Percentiles rank a stretch among this genome's conserved stretches.
These are phyloP conservation scores for Danaus plexippus DNA, from an alignment of 1,140 invertebrate genomes.

Conservation along the genomic window DNA sequence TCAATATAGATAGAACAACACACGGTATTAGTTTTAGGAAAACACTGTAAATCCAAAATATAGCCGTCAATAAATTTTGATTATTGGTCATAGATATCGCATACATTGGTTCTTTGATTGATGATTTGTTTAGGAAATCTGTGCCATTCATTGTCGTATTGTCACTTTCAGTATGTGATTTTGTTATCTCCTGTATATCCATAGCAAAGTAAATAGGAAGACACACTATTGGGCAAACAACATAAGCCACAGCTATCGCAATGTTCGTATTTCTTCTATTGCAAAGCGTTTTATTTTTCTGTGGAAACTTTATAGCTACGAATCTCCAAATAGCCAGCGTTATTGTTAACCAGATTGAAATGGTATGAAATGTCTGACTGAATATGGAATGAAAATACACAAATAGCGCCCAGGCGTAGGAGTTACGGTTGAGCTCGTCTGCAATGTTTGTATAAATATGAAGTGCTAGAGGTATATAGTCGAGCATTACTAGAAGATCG, in stretches of 20 bases:
- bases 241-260: conserved; percentile 85
- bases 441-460: conserved; percentile 81
- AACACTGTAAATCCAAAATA: conserved; percentile 69
- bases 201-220: conserved; percentile 85
- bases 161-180: conserved; percentile 12
- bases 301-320: conserved; percentile 88
- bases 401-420: conserved; percentile 86
- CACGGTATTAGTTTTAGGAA: conserved; percentile 66
- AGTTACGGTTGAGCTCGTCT: conserved; percentile 71
- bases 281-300: conserved; percentile 84
- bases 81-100: conserved; percentile 57
- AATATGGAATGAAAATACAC: conserved; percentile 89
- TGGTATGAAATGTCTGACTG: conserved; percentile 88
- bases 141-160: conserved; percentile 32
- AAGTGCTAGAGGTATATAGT: conserved; percentile 91
- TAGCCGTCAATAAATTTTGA: conserved; percentile 50
- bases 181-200: conserved; percentile 50
- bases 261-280: conserved; percentile 79
- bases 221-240: conserved; percentile 87
- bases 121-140: conserved; percentile 25
- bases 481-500: conserved; percentile 93
- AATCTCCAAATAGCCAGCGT: conserved; percentile 94
- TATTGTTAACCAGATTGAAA: conserved; percentile 94
- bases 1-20: conserved; percentile 60
- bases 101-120: conserved; percentile 38